Base-by-base conservation (phyloP, 2,797 vertebrate species). In the Hyperoplus immaculatus region DNA sequence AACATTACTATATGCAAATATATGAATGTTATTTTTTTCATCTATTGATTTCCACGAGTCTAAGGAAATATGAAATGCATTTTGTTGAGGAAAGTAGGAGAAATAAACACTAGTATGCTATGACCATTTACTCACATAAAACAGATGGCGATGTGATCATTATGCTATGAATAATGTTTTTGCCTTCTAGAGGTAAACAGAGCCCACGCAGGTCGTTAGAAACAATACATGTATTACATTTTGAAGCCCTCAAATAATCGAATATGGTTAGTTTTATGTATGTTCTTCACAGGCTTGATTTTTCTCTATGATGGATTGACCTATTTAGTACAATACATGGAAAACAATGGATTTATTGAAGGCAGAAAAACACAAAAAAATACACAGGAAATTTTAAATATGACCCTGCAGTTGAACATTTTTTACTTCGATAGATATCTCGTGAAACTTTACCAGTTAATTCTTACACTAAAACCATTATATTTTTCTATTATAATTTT, bases 1-100 rank as follows among this genome's bases (percentile, higher is more conserved):
- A 61, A 16, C 51, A 51, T 50, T 65, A 71, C n/a, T n/a, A 36
- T 36, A 49, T 49, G 38, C 57, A 15, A 36, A 63, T 56, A 21
- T 77, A 76, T 51, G 41, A 67, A 51, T 43, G 39, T 51, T 4
- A 21, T 16, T 45, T 68, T 71, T 29, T 29, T 29, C 29, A 29
- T 56, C n/a, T 50, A 5, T 39, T 42, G 38, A 50, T 41, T 54
- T 69, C 41, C 10, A 59, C 45, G 21, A 55, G 10, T 29, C 14
- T 6, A 16, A 69, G 41, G 8, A 55, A 36, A 54, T 7, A 1
- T 51, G 3, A 29, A 29, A 21, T 39, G 10, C 21, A 21, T 39
- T 39, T 15, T 49, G 12, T 61, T 15, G 42, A 7, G 47, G 29
- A 29, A 3, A 29, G 15, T 0, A 36, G 4, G 12, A 72, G 21